Evolutionary conservation across 1,140 invertebrate species (phyloP), one percentile per base, ranked within the genome.

Genomic region (Drosophila rhopaloa): DNA sequence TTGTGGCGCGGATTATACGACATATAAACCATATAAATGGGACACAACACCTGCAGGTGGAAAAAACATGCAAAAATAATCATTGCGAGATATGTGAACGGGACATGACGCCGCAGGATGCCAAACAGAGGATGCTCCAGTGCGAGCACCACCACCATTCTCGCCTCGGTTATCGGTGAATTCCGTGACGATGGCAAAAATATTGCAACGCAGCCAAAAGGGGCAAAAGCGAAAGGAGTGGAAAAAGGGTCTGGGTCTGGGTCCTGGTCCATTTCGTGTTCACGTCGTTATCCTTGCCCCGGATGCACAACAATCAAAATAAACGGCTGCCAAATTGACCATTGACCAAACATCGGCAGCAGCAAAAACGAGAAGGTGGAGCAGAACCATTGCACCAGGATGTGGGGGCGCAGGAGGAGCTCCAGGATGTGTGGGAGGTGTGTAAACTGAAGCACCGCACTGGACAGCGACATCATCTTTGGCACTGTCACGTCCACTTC

Each of bases 281-380:
- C 83, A 80, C 71, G 73, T 82, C 81, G 80, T 89, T 88, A 89
- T 89, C 81, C 83, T 80, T 83, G 79, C 80, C 63, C 84, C 79
- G 78, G 80, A 74, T 91, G 89, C 89, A 89, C 71, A 85, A 85
- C 88, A 89, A 91, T 91, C 88, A 85, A 91, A 91, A 91, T 90
- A 91, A 91, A 91, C 90, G 90, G 89, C 88, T 89, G 81, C 84
- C 89, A 91, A 91, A 91, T 91, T 91, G 88, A 91, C 88, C 88
- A 91, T 91, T 91, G 88, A 89, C 88, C 88, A 91, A 89, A 81
- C 84, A 89, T 66, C 77, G 84, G 81, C 80, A 70, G 76, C 84
- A 76, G 32, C 35, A 29, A 50, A 66, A 68, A 46, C 16, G 44
- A 38, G 55, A 13, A 65, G 37, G 19, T 57, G 48, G 24, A 29